These are phyloP conservation scores for Papilio aristodemus DNA, from an alignment of 1,140 invertebrate genomes.

Conservation along the genomic window DNA sequence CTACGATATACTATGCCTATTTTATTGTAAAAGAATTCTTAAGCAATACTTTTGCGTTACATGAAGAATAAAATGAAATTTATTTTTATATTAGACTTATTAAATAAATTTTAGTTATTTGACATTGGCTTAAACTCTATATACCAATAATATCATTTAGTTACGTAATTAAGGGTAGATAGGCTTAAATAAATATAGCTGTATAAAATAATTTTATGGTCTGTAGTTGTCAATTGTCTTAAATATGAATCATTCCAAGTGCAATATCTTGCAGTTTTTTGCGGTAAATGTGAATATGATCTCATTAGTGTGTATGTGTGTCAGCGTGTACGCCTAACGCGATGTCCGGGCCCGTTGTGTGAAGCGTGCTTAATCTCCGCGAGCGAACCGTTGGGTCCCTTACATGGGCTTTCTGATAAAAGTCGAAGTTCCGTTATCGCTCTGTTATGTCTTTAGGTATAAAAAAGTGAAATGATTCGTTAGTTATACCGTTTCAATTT, in stretches of 20 bases:
- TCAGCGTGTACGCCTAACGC: constrained; percentile 21
- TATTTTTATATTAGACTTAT: too few species aligned
- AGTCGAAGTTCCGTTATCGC: constrained; percentile 18
- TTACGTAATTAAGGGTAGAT: too few species aligned
- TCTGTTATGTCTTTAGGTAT: not conserved
- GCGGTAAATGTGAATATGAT: constrained; percentile 19
- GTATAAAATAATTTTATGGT: too few species aligned
- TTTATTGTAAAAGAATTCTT: not conserved
- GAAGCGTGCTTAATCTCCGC: constrained; percentile 30
- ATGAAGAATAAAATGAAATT: too few species aligned
- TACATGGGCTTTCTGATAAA: constrained; percentile 23
- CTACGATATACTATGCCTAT: constrained; percentile 14
- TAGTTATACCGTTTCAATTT: not conserved
- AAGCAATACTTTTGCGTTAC: not conserved
- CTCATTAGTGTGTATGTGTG: constrained; percentile 30
- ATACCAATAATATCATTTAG: too few species aligned
- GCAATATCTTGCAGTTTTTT: constrained; percentile 11
- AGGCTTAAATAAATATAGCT: too few species aligned
- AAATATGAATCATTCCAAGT: not conserved
- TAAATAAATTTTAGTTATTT: too few species aligned
- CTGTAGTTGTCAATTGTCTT: not conserved
- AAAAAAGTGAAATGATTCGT: not conserved
- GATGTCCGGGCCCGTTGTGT: constrained; percentile 23
- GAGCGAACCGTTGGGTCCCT: constrained; percentile 15
- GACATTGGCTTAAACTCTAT: too few species aligned